Percentiles rank a stretch among this genome's conserved stretches.
These are phyloP conservation scores for Stenodera caucasica DNA, from an alignment of 2,888 invertebrate genomes.

Conservation along the genomic window DNA sequence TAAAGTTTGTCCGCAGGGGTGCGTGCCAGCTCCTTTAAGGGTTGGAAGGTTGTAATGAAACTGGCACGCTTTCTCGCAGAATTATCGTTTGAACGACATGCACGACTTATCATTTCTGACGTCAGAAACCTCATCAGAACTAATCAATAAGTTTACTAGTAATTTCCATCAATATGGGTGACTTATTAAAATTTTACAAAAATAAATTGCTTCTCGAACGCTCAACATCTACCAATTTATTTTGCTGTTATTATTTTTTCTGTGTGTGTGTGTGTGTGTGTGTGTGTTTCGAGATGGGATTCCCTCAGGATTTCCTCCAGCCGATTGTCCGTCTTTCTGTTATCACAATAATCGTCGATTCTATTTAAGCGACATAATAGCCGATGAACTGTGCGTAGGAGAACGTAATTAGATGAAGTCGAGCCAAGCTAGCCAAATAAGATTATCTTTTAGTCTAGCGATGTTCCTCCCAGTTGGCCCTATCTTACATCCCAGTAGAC, in stretches of 20 bases:
- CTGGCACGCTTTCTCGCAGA: background rate
- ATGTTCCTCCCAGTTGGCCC: background rate
- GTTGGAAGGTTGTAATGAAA: background rate
- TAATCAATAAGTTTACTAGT: conserved; percentile 1
- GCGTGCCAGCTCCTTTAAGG: background rate
- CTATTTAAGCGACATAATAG: background rate
- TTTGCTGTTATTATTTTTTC: background rate
- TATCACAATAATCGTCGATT: background rate
- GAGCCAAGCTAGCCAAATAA: background rate
- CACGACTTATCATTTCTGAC: conserved; percentile 4
- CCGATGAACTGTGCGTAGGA: background rate
- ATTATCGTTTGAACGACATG: conserved; percentile 1
- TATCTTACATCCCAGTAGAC: no score
- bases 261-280: no score
- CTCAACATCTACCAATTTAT: background rate
- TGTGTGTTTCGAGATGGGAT: background rate
- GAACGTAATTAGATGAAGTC: conserved; percentile 7
- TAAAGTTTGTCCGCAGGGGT: background rate
- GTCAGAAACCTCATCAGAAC: background rate
- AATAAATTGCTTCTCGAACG: background rate
- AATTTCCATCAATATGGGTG: background rate
- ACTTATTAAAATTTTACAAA: background rate
- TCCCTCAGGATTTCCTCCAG: background rate
- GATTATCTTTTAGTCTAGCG: background rate
- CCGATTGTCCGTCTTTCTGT: background rate